A percentile compares a stretch with the other conserved stretches of the same genome.
These are phyloP conservation scores for Sternotherus odoratus DNA, from an alignment of 2,797 vertebrate genomes.

Conservation along the genomic window DNA sequence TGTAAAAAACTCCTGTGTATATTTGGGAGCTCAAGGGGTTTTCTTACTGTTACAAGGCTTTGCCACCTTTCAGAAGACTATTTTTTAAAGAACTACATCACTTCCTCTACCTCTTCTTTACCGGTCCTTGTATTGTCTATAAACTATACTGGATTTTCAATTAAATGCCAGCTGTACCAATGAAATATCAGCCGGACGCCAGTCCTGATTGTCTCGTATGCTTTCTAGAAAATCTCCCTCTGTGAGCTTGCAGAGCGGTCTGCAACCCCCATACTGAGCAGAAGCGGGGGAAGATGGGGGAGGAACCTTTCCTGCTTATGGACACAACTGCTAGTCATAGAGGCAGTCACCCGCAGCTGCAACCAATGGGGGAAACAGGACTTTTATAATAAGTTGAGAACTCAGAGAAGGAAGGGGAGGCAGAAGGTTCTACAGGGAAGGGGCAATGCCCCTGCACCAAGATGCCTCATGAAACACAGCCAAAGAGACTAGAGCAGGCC, in stretches of 20 bases:
- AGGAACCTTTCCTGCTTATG: not conserved
- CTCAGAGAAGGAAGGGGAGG: too few species aligned
- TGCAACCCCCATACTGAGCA: not conserved
- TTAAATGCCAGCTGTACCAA: conserved; percentile 74
- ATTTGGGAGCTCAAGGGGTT: not conserved
- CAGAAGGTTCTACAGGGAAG: not conserved
- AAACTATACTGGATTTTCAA: conserved; percentile 68
- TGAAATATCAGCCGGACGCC: conserved; percentile 61
- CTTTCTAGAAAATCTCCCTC: conserved; percentile 15
- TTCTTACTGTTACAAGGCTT: accelerated
- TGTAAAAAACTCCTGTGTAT: not conserved
- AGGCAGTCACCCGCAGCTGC: not conserved
- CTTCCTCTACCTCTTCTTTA: not conserved
- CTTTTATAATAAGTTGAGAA: not conserved
- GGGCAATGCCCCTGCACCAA: not conserved
- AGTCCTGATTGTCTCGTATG: conserved; percentile 36
- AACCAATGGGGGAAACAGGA: not conserved
- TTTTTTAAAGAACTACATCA: conserved; percentile 67
- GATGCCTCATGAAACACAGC: not conserved
- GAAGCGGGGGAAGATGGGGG: not conserved
- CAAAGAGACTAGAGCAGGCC: not conserved
- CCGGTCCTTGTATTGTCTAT: conserved; percentile 49
- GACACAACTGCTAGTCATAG: too few species aligned
- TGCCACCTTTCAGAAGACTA: conserved; percentile 19
- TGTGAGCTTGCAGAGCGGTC: conserved; percentile 9